phyloP scores from a whole-genome alignment of 1,140 invertebrate species.

The Popillia japonica region DNA sequence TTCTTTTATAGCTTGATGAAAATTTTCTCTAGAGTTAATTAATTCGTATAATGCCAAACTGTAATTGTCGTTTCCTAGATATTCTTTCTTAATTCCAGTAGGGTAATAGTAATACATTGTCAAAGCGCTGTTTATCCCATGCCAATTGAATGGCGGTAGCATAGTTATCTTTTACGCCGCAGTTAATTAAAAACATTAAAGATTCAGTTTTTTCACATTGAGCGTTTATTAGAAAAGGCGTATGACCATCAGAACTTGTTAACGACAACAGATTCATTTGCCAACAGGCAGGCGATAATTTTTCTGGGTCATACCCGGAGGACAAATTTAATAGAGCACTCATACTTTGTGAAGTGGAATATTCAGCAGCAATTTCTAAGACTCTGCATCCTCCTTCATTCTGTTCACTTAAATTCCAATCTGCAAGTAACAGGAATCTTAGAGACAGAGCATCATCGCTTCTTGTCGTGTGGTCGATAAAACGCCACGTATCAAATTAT shows the following conservation, averaged over 20 bases:
- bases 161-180: neutral
- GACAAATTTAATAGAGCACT: neutral
- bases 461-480: neutral
- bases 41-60: neutral
- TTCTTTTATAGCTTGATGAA: slow-evolving; percentile 1
- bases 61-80: neutral
- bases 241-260: neutral
- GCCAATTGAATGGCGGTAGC: neutral
- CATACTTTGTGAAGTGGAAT: neutral
- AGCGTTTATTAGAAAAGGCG: neutral
- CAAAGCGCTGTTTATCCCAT: neutral
- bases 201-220: neutral
- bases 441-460: neutral
- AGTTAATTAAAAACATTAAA: neutral
- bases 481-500: neutral
- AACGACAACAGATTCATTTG: neutral
- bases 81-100: neutral
- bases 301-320: neutral
- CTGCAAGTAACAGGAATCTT: neutral
- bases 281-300: neutral
- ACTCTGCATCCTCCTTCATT: neutral
- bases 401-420: neutral
- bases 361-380: neutral
- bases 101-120: neutral
- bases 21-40: neutral